Evolutionary conservation across 2,888 invertebrate species (phyloP), one percentile per base, ranked within the genome.

Genomic region (Diploptera punctata): DNA sequence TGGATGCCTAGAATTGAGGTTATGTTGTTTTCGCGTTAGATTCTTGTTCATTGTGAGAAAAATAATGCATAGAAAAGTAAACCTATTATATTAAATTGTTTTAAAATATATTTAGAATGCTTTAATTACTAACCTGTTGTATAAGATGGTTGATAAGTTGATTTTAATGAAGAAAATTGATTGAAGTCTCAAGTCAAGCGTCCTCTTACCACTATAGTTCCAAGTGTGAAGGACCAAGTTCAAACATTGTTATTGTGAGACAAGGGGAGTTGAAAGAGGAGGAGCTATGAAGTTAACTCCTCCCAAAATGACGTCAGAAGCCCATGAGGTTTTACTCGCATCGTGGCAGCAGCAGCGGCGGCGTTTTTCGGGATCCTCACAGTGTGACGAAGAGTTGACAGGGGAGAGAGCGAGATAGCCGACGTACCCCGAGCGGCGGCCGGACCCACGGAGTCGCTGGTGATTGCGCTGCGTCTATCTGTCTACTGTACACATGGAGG

Each of bases 261-360:
- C 18, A 33, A 33, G 60, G 67, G 65, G 67, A 38, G 54, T 70
- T 44, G 49, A 31, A 43, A 52, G 71, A 60, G 71, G 60, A 69
- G 74, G 75, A 70, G 71, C 70, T 29, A 60, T n/a, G n/a, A n/a
- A n/a, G n/a, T n/a, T n/a, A n/a, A 65, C 70, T 26, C 74, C 75
- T 68, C 38, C 71, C 67, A 61, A 68, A 72, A 54, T 75, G 75
- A 75, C 75, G 75, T 75, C 75, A 75, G 68, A 47, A 62, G 47
- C 75, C 74, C 75, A 74, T 75, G 75, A 75, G 75, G 74, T 75
- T 70, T n/a, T 75, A 69, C 74, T 74, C 71, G 10, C 33, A 33
- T 33, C 33, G 69, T 61, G 44, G 67, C 47, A 19, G 71, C 54
- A 68, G 71, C 73, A 71, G 47, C 70, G 68, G 75, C 70, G 71